Percentiles rank a stretch among this genome's conserved stretches.
phyloP scores from a whole-genome alignment of 2,888 invertebrate species.

The Lasioglossum malachurum region DNA sequence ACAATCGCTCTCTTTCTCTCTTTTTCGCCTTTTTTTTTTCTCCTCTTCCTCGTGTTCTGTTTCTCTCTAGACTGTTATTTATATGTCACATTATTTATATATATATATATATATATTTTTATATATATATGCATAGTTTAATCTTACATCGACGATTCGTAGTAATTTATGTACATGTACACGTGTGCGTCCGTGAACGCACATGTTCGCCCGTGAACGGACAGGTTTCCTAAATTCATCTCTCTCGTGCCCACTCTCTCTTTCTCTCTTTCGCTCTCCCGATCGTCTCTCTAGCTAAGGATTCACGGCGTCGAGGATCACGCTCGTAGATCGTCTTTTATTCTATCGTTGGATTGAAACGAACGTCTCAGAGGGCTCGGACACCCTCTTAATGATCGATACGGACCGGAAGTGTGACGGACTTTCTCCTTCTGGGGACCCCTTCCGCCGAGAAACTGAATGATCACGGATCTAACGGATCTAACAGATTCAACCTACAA shows the following conservation, averaged over 20 bases:
- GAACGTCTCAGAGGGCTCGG: conserved; percentile 20
- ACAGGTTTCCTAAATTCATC: conserved; percentile 22
- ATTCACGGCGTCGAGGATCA: conserved; percentile 30
- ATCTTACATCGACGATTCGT: conserved; percentile 77
- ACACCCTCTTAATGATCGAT: neutral
- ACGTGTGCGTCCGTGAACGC: conserved; percentile 65
- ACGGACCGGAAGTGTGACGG: conserved; percentile 4
- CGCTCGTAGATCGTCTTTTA: conserved; percentile 19
- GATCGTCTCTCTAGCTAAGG: conserved; percentile 18
- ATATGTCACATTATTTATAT: conserved; percentile 52
- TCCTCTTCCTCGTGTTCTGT: neutral
- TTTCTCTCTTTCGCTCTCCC: neutral
- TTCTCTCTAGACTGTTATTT: conserved; percentile 40
- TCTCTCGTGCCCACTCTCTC: conserved; percentile 10
- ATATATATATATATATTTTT: conserved; percentile 25
- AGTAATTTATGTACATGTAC: conserved; percentile 78
- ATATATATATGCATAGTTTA: conserved; percentile 59
- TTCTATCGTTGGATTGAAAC: conserved; percentile 24
- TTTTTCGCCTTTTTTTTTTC: conserved; percentile 5
- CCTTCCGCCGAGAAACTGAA: neutral
- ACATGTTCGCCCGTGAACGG: conserved; percentile 32
- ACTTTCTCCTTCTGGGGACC: neutral
- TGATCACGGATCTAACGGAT: neutral
- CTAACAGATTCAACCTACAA: neutral
- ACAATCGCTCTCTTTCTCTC: conserved; percentile 32